Evolutionary conservation across 2,888 invertebrate species (phyloP).

Genomic region (Belgica antarctica): DNA sequence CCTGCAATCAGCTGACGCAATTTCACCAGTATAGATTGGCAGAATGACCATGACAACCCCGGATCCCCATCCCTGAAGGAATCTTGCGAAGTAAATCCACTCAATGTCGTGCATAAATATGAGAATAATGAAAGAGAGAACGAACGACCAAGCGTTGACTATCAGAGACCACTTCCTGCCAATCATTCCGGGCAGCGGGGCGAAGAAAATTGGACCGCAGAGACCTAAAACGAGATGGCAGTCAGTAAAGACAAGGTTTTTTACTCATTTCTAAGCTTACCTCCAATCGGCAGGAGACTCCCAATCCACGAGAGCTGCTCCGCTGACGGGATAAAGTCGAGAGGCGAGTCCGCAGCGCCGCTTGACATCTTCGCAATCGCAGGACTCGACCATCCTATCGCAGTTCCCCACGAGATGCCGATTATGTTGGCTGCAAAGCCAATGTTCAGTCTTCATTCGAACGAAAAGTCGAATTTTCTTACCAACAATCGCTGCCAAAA

Average conservation of each 20-base stretch:
- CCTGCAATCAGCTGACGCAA: conserved; percentile 21
- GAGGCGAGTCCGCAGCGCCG: background rate
- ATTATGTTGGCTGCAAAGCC: conserved; percentile 13
- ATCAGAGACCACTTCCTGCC: conserved; percentile 6
- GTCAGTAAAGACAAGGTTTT: no score
- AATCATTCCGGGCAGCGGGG: background rate
- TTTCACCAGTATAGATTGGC: conserved; percentile 42
- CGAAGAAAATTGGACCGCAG: background rate
- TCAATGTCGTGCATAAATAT: background rate
- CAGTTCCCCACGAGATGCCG: background rate
- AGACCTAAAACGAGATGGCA: no score
- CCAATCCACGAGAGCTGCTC: conserved; percentile 18
- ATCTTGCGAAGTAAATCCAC: conserved; percentile 8
- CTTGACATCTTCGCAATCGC: conserved; percentile 5
- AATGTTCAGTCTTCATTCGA: no score
- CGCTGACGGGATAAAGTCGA: conserved; percentile 15
- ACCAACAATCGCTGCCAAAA: background rate
- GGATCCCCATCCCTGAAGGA: background rate
- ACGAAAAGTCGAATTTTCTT: background rate
- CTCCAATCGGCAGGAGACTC: background rate
- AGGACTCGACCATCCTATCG: conserved; percentile 24
- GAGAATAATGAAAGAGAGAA: background rate
- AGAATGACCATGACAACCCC: conserved; percentile 23
- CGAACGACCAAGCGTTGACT: background rate
- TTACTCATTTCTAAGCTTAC: no score